Evolutionary conservation across 1,140 invertebrate genomes (phyloP).

Genomic region (Calosoma granatense): DNA sequence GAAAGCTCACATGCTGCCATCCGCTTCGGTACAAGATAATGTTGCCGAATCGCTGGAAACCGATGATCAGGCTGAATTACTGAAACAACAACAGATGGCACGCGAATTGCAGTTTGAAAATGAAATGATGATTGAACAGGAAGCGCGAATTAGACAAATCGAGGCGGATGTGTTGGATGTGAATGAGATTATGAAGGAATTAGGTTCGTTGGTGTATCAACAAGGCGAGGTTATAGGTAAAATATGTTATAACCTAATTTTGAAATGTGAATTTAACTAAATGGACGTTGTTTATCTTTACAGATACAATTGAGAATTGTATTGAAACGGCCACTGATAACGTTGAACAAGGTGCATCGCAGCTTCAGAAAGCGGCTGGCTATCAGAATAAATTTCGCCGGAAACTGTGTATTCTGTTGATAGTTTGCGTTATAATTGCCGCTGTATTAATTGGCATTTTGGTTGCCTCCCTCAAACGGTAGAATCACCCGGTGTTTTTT

Average conservation of each 20-base stretch:
- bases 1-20: constrained; percentile 57
- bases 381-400: constrained; percentile 63
- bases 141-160: constrained; percentile 60
- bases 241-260: too few relatives aligned
- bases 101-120: constrained; percentile 63
- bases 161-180: constrained; percentile 83
- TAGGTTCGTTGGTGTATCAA: constrained; percentile 68
- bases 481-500: too few relatives aligned
- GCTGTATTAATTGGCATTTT: constrained; percentile 56
- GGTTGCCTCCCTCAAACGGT: constrained; percentile 41
- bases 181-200: constrained; percentile 83
- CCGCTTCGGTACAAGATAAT: constrained; percentile 28
- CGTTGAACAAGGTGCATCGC: constrained; percentile 65
- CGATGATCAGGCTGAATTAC: constrained; percentile 38
- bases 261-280: constrained; percentile 6
- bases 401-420: constrained; percentile 57
- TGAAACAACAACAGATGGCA: constrained; percentile 42
- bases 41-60: constrained; percentile 30
- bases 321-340: constrained; percentile 67
- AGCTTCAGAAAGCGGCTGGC: constrained; percentile 65
- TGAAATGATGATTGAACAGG: constrained; percentile 61
- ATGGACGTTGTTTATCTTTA: constrained; percentile 13
- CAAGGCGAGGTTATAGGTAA: constrained; percentile 79
- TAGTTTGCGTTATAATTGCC: constrained; percentile 50
- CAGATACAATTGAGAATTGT: constrained; percentile 82